These are phyloP conservation scores for Ypsolopha scabrella DNA, from an alignment of 2,888 invertebrate species.

Conservation along the genomic window DNA sequence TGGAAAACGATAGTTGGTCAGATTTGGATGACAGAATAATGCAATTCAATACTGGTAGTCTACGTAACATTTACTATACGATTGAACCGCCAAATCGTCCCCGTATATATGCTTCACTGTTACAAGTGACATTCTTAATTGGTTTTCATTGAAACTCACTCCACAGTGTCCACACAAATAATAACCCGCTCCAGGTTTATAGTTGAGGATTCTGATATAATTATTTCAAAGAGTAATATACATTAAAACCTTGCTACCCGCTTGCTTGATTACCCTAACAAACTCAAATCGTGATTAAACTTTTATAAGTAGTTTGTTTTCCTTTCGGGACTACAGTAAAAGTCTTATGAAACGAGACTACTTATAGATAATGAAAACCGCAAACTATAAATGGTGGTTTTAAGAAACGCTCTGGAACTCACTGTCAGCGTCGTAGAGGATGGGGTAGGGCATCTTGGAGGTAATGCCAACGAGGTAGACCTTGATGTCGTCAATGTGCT, in stretches of 20 bases:
- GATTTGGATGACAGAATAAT: background rate
- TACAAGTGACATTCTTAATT: background rate
- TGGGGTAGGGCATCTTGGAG: conserved; percentile 57
- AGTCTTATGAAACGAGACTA: background rate
- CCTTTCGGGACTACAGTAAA: background rate
- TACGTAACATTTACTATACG: background rate
- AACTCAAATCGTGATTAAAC: too few species aligned
- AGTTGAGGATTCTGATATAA: too few species aligned
- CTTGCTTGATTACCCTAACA: too few species aligned
- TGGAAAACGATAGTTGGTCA: conserved; percentile 7
- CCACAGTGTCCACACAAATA: background rate
- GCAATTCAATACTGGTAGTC: background rate
- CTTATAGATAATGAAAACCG: too few species aligned
- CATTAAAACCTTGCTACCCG: too few species aligned
- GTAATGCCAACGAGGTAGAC: conserved; percentile 69
- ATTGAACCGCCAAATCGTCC: too few species aligned
- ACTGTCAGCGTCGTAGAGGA: conserved; percentile 55
- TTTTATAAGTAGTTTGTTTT: background rate
- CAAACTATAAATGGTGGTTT: background rate
- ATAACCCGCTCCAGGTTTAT: too few species aligned
- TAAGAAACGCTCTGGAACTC: conserved; percentile 19
- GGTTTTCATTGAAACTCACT: too few species aligned
- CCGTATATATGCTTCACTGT: background rate
- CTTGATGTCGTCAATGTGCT: conserved; percentile 56
- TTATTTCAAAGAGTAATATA: too few species aligned